Conservation (phyloP, 1,140 invertebrate genomes). For the Drosophila pallidifrons region DNA sequence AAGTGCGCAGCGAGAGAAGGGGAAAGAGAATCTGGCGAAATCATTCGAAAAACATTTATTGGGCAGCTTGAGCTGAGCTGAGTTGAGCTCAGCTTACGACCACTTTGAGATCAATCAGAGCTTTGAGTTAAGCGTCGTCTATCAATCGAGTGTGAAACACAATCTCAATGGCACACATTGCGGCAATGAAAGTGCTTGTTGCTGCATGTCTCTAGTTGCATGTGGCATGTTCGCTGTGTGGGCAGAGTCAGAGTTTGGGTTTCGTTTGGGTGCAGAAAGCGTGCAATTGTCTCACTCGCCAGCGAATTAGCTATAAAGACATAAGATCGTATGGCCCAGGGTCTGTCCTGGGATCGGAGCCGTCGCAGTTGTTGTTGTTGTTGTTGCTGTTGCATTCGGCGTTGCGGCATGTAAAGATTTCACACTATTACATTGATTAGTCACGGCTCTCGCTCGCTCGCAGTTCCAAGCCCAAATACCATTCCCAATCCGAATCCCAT, state of each 20-base stretch:
- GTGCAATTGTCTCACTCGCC: slow-evolving; percentile 40
- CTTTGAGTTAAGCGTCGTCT: not conserved
- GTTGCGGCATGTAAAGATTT: slow-evolving; percentile 44
- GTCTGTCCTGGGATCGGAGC: not conserved
- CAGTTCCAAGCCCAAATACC: slow-evolving; percentile 18
- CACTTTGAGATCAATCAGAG: not conserved
- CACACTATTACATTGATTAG: slow-evolving; percentile 75
- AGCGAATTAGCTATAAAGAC: slow-evolving; percentile 64
- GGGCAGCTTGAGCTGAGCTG: not conserved
- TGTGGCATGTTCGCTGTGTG: slow-evolving; percentile 28
- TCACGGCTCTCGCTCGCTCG: slow-evolving; percentile 45
- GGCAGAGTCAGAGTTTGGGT: slow-evolving; percentile 23
- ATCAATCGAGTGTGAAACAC: slow-evolving; percentile 29
- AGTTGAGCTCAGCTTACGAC: not conserved
- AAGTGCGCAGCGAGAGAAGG: slow-evolving; percentile 1
- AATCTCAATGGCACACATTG: slow-evolving; percentile 43
- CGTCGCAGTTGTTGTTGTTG: not conserved
- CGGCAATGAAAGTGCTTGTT: slow-evolving; percentile 57
- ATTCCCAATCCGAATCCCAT: slow-evolving; percentile 13
- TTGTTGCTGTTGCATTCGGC: not conserved
- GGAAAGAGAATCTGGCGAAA: slow-evolving; percentile 7
- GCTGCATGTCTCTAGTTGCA: slow-evolving; percentile 7
- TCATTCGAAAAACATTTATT: slow-evolving; percentile 38
- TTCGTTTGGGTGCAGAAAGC: slow-evolving; percentile 51
- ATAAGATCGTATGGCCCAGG: slow-evolving; percentile 26